Percentiles rank a stretch among this genome's conserved stretches.
These are phyloP conservation scores for Lasioglossum villosulum DNA, from an alignment of 2,888 invertebrate species.

Conservation along the genomic window DNA sequence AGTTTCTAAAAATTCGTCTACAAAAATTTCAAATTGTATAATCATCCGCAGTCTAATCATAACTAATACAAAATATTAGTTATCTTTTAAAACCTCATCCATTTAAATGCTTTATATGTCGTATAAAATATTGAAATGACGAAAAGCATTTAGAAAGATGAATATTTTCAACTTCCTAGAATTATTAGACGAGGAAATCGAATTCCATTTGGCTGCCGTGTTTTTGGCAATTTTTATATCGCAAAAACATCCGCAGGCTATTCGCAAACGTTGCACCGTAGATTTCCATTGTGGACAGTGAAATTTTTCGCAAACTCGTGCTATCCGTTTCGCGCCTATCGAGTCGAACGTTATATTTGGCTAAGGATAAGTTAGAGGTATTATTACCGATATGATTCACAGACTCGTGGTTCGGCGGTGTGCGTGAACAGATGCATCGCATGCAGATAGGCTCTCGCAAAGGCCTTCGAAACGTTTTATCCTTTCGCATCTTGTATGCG, in stretches of 20 bases:
- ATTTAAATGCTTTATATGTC: too few species aligned
- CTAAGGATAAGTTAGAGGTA: constrained; percentile 25
- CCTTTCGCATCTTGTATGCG: constrained; percentile 32
- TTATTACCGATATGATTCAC: constrained; percentile 53
- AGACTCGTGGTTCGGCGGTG: not conserved
- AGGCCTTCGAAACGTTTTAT: constrained; percentile 22
- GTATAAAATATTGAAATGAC: too few species aligned
- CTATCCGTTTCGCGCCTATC: not conserved
- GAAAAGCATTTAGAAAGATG: too few species aligned
- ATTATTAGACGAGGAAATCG: too few species aligned
- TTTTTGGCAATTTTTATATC: not conserved
- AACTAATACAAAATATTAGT: too few species aligned
- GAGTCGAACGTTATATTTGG: constrained; percentile 24
- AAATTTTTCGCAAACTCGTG: not conserved
- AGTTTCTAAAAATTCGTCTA: too few species aligned
- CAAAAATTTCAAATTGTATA: too few species aligned
- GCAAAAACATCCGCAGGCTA: not conserved
- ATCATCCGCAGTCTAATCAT: too few species aligned
- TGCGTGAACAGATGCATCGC: constrained; percentile 49
- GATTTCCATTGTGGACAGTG: not conserved
- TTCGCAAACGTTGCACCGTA: not conserved
- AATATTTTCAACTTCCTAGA: too few species aligned
- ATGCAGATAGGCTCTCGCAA: constrained; percentile 40
- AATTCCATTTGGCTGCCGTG: too few species aligned
- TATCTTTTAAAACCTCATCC: too few species aligned